Conservation (phyloP, 2,113 vertebrate genomes). For the Pycnonotus jocosus region DNA sequence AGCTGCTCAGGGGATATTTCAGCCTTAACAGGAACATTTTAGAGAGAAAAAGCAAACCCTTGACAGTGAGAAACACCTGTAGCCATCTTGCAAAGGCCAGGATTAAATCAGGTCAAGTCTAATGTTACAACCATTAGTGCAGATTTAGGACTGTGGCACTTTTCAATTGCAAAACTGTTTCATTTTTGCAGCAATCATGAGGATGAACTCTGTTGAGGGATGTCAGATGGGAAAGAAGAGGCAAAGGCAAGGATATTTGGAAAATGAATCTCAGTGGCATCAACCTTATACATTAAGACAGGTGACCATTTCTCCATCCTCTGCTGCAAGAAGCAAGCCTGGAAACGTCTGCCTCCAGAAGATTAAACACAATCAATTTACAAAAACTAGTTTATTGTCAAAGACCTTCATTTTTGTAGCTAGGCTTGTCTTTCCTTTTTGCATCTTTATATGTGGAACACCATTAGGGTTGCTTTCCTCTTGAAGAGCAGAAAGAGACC, state of each 20-base stretch:
- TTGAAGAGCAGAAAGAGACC: neutral
- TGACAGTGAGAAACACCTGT: neutral
- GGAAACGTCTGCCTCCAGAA: neutral
- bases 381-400: neutral
- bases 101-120: neutral
- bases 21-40: neutral
- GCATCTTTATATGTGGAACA: neutral
- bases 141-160: neutral
- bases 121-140: neutral
- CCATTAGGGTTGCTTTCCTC: neutral
- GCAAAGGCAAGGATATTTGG: neutral
- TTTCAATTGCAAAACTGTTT: neutral
- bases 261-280: neutral
- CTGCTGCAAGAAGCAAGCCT: neutral
- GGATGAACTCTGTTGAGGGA: neutral
- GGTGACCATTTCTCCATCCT: neutral
- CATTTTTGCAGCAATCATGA: neutral
- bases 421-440: neutral
- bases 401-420: neutral
- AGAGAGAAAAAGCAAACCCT: neutral
- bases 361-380: neutral
- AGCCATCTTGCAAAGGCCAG: neutral
- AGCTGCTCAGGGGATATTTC: neutral
- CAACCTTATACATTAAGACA: neutral
- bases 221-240: neutral